Conservation (phyloP, 1,140 invertebrate genomes). For the Bombus polaris region DNA sequence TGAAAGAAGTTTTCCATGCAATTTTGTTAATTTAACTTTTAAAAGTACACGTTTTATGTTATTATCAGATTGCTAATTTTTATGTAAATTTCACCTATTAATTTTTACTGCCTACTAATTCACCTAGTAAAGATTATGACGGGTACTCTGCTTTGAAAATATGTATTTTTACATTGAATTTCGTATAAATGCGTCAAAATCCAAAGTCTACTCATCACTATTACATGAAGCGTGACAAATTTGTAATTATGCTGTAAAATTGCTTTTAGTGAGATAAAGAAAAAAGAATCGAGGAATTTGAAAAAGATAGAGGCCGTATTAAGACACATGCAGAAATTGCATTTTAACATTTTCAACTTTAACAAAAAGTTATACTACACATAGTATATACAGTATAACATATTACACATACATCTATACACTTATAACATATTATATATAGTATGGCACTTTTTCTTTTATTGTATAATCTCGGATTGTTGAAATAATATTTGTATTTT, state of each 20-base stretch:
- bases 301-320: neutral
- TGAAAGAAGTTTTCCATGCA: neutral
- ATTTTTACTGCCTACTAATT: neutral
- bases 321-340: too few relatives aligned
- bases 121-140: neutral
- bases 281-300: neutral
- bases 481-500: neutral
- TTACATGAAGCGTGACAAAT: neutral
- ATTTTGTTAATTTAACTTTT: neutral
- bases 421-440: too few relatives aligned
- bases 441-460: neutral
- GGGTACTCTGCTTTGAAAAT: neutral
- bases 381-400: too few relatives aligned
- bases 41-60: too few relatives aligned
- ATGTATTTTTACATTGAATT: neutral
- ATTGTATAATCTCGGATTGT: neutral
- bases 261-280: neutral
- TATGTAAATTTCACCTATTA: neutral
- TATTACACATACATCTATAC: too few relatives aligned
- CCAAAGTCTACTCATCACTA: neutral
- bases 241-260: neutral
- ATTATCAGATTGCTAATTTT: neutral
- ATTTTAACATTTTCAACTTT: too few relatives aligned
- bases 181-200: too few relatives aligned
- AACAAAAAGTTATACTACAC: neutral